phyloP scores from a whole-genome alignment of 2,888 invertebrate genomes.

The Acheta domesticus region DNA sequence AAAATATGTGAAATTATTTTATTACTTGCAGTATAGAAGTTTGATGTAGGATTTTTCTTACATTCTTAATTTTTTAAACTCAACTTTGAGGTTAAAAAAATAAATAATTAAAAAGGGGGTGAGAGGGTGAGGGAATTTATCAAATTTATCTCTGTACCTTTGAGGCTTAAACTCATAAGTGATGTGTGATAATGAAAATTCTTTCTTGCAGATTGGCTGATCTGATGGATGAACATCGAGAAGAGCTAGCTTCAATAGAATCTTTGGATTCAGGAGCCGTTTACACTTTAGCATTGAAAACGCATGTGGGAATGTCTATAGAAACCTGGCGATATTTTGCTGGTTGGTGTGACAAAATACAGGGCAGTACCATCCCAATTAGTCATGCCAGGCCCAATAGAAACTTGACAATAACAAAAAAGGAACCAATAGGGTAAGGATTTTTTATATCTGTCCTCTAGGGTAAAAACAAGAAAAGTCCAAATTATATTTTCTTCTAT shows the following conservation, averaged over 20 bases:
- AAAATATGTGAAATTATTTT: no score
- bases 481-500: neutral
- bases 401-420: slow-evolving; percentile 82
- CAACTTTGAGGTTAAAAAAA: no score
- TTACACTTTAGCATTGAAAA: slow-evolving; percentile 92
- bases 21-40: no score
- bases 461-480: neutral
- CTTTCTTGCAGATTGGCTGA: slow-evolving; percentile 71
- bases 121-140: no score
- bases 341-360: slow-evolving; percentile 95
- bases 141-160: no score
- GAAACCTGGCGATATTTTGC: slow-evolving; percentile 96
- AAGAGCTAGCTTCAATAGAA: slow-evolving; percentile 93
- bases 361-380: slow-evolving; percentile 87
- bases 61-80: no score
- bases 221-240: slow-evolving; percentile 90
- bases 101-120: no score
- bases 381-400: slow-evolving; percentile 87
- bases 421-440: slow-evolving; percentile 80
- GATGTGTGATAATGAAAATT: neutral
- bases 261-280: slow-evolving; percentile 93
- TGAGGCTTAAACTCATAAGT: neutral
- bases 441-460: neutral
- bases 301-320: slow-evolving; percentile 96
- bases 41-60: no score